Evolutionary conservation across 2,113 vertebrate species (phyloP), one percentile per base, ranked within the genome.

Genomic region (Aspiorhynchus laticeps): DNA sequence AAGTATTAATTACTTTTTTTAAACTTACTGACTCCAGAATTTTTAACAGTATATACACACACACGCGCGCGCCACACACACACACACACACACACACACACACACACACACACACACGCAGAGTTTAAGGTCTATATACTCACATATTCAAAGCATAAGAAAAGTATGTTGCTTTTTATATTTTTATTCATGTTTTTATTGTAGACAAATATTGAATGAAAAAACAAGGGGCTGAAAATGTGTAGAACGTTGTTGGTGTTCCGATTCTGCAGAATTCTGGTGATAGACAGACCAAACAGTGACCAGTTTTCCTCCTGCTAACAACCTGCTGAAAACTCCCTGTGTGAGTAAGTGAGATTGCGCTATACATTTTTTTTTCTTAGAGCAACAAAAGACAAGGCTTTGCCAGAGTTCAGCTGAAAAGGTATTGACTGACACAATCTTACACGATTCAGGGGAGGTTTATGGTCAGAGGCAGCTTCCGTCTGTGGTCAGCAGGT

Each of bases 351-450:
- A 79, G 12, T 63, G 56, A 38, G 78, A 38, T 46, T 46, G 24
- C 26, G 36, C 38, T 56, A 76, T 76, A 46, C 14, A 75, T 41
- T n/a, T 43, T n/a, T 4, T 21, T 43, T 6, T n/a, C 33, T 24
- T 24, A 41, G n/a, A 88, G 86, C 87, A 78, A 87, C 86, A 91
- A 91, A 88, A 21, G 33, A 41, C 31, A 79, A 36, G 75, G 31
- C 79, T 81, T 61, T 80, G 75, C 75, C 46, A 82, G 89, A 90
- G 87, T 83, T 88, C 61, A 88, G 88, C 88, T 78, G 83, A 93
- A 93, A 91, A 88, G 88, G 87, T 75, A 87, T 87, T 87, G 90
- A 92, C 88, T 91, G 88, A 91, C 87, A 73, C 81, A 84, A 90
- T 86, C 87, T 90, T 92, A 87, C 78, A 73, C 87, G 21, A 73